phyloP scores from a whole-genome alignment of 2,888 invertebrate genomes.

The Hyppa rectilinea region DNA sequence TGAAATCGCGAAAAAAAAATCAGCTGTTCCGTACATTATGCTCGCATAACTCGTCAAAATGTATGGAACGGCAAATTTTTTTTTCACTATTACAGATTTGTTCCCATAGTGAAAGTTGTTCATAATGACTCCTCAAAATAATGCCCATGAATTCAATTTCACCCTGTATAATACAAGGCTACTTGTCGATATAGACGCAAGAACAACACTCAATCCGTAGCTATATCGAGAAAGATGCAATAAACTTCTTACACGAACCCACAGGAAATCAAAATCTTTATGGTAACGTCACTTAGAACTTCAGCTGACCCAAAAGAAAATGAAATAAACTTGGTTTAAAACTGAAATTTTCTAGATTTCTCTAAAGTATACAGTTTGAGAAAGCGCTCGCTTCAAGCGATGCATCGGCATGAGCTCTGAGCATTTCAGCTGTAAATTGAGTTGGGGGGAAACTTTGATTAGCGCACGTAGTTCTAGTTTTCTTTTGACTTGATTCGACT shows the following conservation, averaged over 20 bases:
- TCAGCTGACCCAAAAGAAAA: slow-evolving; percentile 34
- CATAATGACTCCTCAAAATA: too few relatives aligned
- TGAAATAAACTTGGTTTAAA: slow-evolving; percentile 42
- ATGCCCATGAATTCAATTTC: too few relatives aligned
- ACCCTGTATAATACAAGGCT: too few relatives aligned
- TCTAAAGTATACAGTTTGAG: slow-evolving; percentile 42
- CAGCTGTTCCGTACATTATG: too few relatives aligned
- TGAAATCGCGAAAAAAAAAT: too few relatives aligned
- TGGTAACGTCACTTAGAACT: slow-evolving; percentile 13
- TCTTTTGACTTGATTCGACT: slow-evolving; percentile 22
- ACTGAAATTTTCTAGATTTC: slow-evolving; percentile 40
- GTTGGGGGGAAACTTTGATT: slow-evolving; percentile 49
- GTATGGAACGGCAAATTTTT: too few relatives aligned
- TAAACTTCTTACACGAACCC: slow-evolving; percentile 18
- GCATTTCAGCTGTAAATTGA: slow-evolving; percentile 40
- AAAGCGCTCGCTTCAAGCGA: slow-evolving; percentile 27
- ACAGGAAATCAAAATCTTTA: slow-evolving; percentile 37
- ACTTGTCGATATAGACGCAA: neutral
- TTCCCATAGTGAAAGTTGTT: too few relatives aligned
- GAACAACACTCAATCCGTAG: neutral
- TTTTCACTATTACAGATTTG: too few relatives aligned
- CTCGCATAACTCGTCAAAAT: too few relatives aligned
- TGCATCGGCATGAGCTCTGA: slow-evolving; percentile 37
- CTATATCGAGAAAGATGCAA: neutral
- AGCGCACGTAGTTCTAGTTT: slow-evolving; percentile 20